These are phyloP conservation scores for Sternarchorhynchus goeldii DNA, from an alignment of 2,797 vertebrate genomes.

Conservation along the genomic window DNA sequence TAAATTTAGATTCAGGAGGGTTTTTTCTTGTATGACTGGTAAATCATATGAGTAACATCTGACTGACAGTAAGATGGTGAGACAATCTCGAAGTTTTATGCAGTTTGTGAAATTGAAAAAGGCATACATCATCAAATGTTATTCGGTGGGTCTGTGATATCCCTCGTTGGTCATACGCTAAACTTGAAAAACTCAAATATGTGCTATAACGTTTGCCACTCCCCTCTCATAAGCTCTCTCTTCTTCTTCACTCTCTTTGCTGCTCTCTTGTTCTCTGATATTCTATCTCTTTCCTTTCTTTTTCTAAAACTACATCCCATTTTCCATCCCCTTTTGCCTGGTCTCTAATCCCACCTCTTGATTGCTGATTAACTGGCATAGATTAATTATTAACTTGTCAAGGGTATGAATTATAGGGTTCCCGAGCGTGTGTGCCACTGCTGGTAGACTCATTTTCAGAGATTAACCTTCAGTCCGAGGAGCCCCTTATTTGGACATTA, in stretches of 20 bases:
- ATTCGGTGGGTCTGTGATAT: not conserved
- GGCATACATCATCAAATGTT: not conserved
- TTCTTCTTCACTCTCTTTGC: constrained; percentile 32
- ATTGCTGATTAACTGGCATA: constrained; percentile 77
- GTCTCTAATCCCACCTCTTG: constrained; percentile 71
- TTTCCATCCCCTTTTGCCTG: not conserved
- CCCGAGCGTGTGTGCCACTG: constrained; percentile 48
- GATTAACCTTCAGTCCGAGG: constrained; percentile 8
- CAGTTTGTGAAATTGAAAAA: too few relatives aligned
- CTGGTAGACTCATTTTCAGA: constrained; percentile 22
- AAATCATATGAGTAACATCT: not conserved
- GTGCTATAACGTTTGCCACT: constrained; percentile 17
- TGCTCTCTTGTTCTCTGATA: constrained; percentile 49
- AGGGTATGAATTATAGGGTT: constrained; percentile 52
- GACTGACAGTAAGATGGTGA: not conserved
- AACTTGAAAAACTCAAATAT: constrained; percentile 27
- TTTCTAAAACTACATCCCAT: constrained; percentile 6
- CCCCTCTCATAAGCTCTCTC: constrained; percentile 33
- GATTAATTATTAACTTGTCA: constrained; percentile 84
- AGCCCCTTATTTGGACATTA: constrained; percentile 21
- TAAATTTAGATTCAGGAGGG: too few relatives aligned
- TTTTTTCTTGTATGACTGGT: not conserved
- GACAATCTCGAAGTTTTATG: not conserved
- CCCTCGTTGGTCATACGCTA: constrained; percentile 5
- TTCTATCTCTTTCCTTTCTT: constrained; percentile 16